Conservation (phyloP, 2,113 vertebrate species). For the Progne subis region DNA sequence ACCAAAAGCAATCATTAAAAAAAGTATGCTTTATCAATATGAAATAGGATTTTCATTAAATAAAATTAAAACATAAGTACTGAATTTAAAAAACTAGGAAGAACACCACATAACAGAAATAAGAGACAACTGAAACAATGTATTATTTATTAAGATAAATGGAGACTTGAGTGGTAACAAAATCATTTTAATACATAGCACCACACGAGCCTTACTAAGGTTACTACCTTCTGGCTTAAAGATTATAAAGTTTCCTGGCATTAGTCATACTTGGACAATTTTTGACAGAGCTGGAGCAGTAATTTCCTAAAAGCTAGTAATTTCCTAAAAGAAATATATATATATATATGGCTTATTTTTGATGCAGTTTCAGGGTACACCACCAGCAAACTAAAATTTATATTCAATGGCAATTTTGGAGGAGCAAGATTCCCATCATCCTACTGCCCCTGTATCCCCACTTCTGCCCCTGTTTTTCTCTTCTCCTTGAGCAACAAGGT, state of each 20-base stretch:
- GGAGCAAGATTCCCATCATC: not conserved
- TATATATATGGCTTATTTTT: not conserved
- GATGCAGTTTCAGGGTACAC: not conserved
- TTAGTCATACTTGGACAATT: not conserved
- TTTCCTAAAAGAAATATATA: not conserved
- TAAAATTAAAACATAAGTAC: not conserved
- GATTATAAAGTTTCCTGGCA: not conserved
- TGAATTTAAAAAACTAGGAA: not conserved
- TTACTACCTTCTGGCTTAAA: not conserved
- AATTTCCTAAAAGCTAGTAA: not conserved
- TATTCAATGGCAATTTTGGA: not conserved
- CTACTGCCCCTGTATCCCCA: not conserved
- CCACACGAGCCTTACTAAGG: not conserved
- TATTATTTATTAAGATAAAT: not conserved
- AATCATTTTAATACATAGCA: not conserved
- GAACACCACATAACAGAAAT: not conserved
- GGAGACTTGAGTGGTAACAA: not conserved
- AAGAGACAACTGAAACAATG: not conserved
- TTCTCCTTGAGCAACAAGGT: not conserved
- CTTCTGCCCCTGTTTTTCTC: not conserved
- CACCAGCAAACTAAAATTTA: not conserved
- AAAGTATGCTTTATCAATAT: not conserved
- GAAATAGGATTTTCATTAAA: not conserved
- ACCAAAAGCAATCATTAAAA: not conserved
- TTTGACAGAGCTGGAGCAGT: not conserved